phyloP scores from a whole-genome alignment of 1,140 invertebrate genomes.

The Anoplophora glabripennis region DNA sequence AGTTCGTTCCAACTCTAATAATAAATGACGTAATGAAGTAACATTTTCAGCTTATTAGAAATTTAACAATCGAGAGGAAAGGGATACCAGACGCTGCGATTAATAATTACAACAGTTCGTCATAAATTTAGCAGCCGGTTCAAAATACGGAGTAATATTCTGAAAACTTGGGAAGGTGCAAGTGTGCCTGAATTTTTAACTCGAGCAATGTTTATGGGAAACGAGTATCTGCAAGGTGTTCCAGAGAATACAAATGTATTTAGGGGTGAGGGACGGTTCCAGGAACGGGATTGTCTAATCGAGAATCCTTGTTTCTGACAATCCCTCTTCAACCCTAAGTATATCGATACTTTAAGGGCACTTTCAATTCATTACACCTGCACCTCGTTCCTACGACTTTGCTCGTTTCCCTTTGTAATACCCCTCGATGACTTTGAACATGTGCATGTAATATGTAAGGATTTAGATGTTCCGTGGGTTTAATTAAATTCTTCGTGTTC shows the following conservation, averaged over 20 bases:
- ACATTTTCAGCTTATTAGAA: no score
- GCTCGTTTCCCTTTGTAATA: no score
- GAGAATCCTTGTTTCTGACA: slow-evolving; percentile 40
- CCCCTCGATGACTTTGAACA: no score
- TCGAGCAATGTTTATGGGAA: slow-evolving; percentile 9
- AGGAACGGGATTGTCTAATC: slow-evolving; percentile 28
- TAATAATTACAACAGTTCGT: slow-evolving; percentile 1
- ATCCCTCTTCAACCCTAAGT: slow-evolving; percentile 33
- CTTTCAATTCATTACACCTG: slow-evolving; percentile 37
- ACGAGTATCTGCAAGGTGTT: slow-evolving; percentile 8
- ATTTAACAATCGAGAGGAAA: no score
- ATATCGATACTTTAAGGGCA: slow-evolving; percentile 36
- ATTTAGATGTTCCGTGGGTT: no score
- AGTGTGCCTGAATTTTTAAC: slow-evolving; percentile 16
- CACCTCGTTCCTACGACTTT: slow-evolving; percentile 4
- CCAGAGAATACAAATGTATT: slow-evolving; percentile 5
- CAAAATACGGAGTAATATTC: slow-evolving; percentile 5
- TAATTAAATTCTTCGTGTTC: no score
- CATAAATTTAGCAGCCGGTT: slow-evolving; percentile 8
- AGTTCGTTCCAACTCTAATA: no score
- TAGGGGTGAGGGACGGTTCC: not conserved
- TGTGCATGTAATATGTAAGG: no score
- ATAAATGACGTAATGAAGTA: no score
- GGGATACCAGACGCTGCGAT: no score
- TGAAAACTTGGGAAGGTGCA: slow-evolving; percentile 11